phyloP scores from a whole-genome alignment of 2,888 invertebrate genomes.

The Adineta ricciae region DNA sequence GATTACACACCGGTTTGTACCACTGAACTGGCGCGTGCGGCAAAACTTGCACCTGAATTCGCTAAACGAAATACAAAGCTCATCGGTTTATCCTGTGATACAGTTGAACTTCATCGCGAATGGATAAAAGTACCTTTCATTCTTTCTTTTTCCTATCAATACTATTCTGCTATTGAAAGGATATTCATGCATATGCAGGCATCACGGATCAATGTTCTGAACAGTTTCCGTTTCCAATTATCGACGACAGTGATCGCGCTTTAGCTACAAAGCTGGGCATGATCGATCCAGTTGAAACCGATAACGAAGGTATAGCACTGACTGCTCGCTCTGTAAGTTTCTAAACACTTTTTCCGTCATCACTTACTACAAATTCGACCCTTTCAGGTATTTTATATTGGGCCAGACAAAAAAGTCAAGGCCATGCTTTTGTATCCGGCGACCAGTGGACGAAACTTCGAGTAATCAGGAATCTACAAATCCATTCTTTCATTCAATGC shows the following conservation, averaged over 20 bases:
- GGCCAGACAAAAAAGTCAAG: constrained; percentile 72
- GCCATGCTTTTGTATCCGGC: constrained; percentile 85
- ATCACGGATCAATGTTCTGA: not conserved
- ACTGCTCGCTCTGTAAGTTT: constrained; percentile 73
- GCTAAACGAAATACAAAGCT: constrained; percentile 72
- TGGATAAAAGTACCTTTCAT: constrained; percentile 58
- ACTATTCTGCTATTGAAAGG: not conserved
- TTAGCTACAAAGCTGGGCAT: constrained; percentile 72
- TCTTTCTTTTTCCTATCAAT: not conserved
- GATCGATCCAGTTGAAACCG: constrained; percentile 80
- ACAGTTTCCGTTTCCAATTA: constrained; percentile 70
- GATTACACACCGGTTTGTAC: constrained; percentile 97
- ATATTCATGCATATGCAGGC: not conserved
- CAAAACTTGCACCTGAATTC: constrained; percentile 67
- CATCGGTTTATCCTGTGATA: constrained; percentile 81
- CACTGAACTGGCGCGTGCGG: constrained; percentile 74
- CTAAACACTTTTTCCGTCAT: not conserved
- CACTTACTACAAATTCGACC: not conserved
- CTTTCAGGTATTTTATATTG: constrained; percentile 66
- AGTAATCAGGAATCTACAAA: constrained; percentile 55
- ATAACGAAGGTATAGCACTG: constrained; percentile 64
- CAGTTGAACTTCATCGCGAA: constrained; percentile 65
- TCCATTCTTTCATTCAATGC: not conserved
- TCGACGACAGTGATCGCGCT: constrained; percentile 71
- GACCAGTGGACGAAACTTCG: constrained; percentile 86